Conservation (phyloP, 2,113 vertebrate species). For the Otus sunia region DNA sequence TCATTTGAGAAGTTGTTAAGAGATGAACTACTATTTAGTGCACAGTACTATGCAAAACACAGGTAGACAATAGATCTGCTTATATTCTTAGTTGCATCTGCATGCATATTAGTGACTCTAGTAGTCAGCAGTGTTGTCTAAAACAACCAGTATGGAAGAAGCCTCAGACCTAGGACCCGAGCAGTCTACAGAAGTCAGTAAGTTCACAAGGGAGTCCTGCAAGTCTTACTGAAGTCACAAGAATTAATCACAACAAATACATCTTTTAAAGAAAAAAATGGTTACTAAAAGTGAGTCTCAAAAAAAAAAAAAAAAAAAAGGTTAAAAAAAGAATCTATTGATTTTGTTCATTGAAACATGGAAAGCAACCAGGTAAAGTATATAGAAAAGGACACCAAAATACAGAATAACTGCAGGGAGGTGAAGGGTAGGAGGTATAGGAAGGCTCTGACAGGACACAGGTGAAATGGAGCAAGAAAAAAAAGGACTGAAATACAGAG, state of each 20-base stretch:
- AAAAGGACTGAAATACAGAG: background rate
- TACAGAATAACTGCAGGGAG: background rate
- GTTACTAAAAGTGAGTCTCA: background rate
- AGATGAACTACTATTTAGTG: background rate
- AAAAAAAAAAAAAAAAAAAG: background rate
- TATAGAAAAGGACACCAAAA: background rate
- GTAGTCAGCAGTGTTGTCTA: background rate
- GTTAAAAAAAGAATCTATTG: background rate
- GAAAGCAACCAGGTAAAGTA: background rate
- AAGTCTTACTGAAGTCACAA: background rate
- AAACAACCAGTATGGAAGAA: background rate
- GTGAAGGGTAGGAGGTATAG: background rate
- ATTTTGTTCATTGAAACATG: background rate
- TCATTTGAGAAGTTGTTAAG: background rate
- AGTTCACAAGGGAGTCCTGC: background rate
- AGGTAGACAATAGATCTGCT: background rate
- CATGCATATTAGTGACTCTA: background rate
- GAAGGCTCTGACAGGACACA: background rate
- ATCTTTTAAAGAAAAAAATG: background rate
- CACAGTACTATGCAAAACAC: background rate
- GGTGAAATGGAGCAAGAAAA: background rate
- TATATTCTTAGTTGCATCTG: background rate
- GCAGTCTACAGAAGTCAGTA: background rate
- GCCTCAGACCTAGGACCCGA: background rate
- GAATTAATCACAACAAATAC: background rate